Conservation (phyloP, 2,113 vertebrate species). For the Danionella cerebrum region DNA sequence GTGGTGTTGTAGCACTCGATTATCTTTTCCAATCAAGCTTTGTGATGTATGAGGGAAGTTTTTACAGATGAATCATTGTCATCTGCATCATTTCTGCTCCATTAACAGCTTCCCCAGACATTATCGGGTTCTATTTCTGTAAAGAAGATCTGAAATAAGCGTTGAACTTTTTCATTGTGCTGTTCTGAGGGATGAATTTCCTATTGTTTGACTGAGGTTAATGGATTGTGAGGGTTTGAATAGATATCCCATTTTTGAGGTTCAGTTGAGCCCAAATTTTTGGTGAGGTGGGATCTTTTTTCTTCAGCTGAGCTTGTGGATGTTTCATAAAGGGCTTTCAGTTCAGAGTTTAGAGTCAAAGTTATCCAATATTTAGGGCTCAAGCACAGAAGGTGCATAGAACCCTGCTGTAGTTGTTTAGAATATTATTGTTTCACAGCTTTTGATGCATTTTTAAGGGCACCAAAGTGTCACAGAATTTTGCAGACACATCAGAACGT, state of each 20-base stretch:
- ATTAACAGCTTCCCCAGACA: neutral
- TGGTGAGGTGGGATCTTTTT: neutral
- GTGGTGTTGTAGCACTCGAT: neutral
- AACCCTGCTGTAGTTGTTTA: too few species aligned
- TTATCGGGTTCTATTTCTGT: neutral
- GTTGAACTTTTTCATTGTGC: neutral
- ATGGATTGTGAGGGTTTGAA: neutral
- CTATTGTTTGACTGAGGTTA: neutral
- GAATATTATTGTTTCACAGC: too few species aligned
- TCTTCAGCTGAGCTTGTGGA: neutral
- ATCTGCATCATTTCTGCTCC: constrained; percentile 12
- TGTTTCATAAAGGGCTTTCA: neutral
- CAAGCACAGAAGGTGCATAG: too few species aligned
- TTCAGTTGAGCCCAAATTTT: too few species aligned
- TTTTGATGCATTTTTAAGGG: too few species aligned
- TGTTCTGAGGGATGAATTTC: neutral
- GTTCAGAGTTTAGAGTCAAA: too few species aligned
- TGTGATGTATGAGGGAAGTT: constrained; percentile 5
- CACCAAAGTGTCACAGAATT: too few species aligned
- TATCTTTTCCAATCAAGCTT: neutral
- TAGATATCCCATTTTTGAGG: too few species aligned
- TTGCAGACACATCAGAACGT: too few species aligned
- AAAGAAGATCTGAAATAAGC: neutral
- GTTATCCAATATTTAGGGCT: too few species aligned
- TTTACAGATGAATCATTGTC: constrained; percentile 9